Evolutionary conservation across 2,113 vertebrate species (phyloP).

Genomic region (Gobiocypris rarus): DNA sequence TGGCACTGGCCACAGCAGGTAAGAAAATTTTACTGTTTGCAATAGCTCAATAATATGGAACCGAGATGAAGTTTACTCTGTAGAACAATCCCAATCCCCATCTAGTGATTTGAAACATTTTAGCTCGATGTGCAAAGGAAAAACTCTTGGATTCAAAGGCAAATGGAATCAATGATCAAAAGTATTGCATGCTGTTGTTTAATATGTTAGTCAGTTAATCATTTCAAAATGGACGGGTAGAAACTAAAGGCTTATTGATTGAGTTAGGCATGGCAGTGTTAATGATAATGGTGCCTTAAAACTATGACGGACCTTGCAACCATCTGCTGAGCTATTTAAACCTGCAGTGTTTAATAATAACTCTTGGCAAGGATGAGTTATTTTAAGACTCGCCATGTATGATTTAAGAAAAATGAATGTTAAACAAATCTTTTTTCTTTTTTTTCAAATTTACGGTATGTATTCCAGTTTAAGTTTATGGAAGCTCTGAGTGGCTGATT

Average conservation of each 20-base stretch:
- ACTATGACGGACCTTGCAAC: neutral
- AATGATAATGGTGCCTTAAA: neutral
- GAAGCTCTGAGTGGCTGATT: constrained; percentile 33
- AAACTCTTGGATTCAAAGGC: neutral
- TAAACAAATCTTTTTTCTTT: neutral
- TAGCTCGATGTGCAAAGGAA: neutral
- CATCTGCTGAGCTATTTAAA: constrained; percentile 36
- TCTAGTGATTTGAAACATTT: neutral
- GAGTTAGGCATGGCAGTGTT: neutral
- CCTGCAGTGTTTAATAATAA: constrained; percentile 15
- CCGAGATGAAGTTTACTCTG: neutral
- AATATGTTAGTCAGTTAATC: neutral
- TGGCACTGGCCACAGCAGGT: constrained; percentile 77
- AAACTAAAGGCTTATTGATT: neutral
- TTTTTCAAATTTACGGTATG: neutral
- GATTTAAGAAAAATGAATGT: neutral
- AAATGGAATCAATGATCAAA: neutral
- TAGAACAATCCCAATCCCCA: neutral
- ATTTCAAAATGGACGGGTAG: neutral
- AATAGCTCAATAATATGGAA: neutral
- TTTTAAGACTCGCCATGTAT: neutral
- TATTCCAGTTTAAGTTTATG: neutral
- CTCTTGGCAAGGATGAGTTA: constrained; percentile 6
- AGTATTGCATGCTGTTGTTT: neutral
- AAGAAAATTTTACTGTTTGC: constrained; percentile 57